Base-by-base conservation (phyloP, 2,797 vertebrate species). In the Gadopsis marmoratus region DNA sequence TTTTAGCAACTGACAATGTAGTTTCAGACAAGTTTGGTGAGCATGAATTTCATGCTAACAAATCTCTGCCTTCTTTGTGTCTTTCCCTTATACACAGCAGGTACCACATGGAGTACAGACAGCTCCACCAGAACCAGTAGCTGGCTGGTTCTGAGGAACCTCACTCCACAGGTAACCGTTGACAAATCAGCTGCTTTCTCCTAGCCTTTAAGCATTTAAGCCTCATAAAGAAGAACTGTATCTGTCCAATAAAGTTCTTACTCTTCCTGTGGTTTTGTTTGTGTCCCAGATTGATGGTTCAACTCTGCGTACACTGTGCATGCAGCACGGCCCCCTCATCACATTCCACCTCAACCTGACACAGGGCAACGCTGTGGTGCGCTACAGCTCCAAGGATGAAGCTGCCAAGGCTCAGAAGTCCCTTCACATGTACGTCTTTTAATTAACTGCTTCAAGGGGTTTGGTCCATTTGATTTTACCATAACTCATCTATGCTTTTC, bases 291-390 rank as follows among this genome's bases (percentile, higher is more conserved):
- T 99, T 14, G 98, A 99, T 58, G 98, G 98, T 61, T 99, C 98
- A 7, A 99, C 98, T 7, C 96, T 99, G 94, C 95, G 98, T 87
- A 99, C 98, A 0, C 96, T 99, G 93, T 99, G 98, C 90, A 95
- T 99, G 96, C 98, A 99, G 87, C 98, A 99, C 9, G 98, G 98
- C 82, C 98, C 98, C 66, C 97, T 99, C 74, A 95, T 98, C 94
- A 99, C 98, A 93, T 99, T 99, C 97, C 98, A 99, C 95, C 96
- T 99, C 95, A 99, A 97, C 94, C 96, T 99, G 95, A 98, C 98
- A 0, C 98, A 99, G 94, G 98, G 98, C 90, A 99, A 97, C 47
- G 97, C 97, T 65, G 97, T 99, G 90, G 98, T 99, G 91, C 97
- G 98, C 86, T 99, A 99, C 95, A 99, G 97, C 94, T 99, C 98